These are phyloP conservation scores for Tapera naevia DNA, from an alignment of 2,797 vertebrate genomes.

Conservation along the genomic window DNA sequence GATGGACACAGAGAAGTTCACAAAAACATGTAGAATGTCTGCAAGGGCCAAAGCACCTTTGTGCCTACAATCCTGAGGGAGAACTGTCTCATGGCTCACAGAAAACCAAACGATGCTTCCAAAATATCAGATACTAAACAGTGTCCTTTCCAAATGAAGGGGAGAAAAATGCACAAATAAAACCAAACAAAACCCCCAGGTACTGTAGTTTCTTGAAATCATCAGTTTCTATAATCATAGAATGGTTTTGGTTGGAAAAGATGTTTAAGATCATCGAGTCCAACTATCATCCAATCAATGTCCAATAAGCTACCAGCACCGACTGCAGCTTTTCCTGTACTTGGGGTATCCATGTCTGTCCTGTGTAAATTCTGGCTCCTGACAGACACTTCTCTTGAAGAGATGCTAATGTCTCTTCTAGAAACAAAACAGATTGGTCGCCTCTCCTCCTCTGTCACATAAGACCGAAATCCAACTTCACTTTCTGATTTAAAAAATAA, in stretches of 20 bases:
- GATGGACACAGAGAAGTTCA: neutral
- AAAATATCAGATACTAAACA: neutral
- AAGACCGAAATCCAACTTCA: neutral
- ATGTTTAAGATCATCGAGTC: too few relatives aligned
- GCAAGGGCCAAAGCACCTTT: neutral
- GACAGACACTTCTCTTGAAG: neutral
- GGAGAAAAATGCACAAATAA: neutral
- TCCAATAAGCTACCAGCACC: neutral
- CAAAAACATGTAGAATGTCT: neutral
- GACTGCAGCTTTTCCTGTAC: neutral
- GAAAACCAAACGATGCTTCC: neutral
- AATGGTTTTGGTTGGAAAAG: too few relatives aligned
- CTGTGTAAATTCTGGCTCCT: neutral
- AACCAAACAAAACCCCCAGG: too few relatives aligned
- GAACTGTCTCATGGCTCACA: neutral
- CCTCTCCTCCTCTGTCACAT: neutral
- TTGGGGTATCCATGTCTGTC: neutral
- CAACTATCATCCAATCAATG: too few relatives aligned
- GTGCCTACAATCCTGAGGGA: accelerated
- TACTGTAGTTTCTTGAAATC: neutral
- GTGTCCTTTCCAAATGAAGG: neutral
- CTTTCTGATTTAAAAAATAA: neutral
- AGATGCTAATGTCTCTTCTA: neutral
- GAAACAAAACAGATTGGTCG: neutral
- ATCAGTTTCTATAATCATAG: neutral